Evolutionary conservation across 2,113 vertebrate genomes (phyloP), one percentile per base, ranked within the genome.

Genomic region (Strix aluco): DNA sequence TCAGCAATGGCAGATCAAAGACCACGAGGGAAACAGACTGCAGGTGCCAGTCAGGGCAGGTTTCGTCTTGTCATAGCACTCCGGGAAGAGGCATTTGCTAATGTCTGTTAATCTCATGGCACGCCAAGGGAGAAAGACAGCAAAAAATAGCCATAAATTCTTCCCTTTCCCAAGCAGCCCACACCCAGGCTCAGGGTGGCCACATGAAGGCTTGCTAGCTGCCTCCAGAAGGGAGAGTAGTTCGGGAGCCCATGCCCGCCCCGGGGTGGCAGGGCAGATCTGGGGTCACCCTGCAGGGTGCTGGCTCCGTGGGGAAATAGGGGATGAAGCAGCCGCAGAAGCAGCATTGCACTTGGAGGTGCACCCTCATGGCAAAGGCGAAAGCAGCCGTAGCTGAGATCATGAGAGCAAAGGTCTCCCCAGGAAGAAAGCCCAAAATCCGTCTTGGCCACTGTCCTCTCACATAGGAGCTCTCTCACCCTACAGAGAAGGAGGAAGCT

Each of bases 1-100:
- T 97, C 87, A 91, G 91, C 81, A 82, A 52, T 97, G 95, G 93
- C 47, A 94, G 96, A 97, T 97, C 94, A 96, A 97, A 97, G 94
- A 92, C 96, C 79, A 90, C 0, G 2, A 91, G 63, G 78, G 74
- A 96, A 95, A 42, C 73, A 95, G 85, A 38, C 79, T 78, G 81
- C 95, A 96, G 91, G 75, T 97, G 96, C 96, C 97, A 95, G 85
- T 88, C 55, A 70, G 91, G 97, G 72, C 96, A 97, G 81, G 96
- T 97, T 97, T 88, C 0, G 1, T 97, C 94, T 95, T 96, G 95
- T 96, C 58, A 27, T 55, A 71, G 74, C 34, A 25, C 74, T 94
- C 86, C 0, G 13, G 70, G 82, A 96, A 95, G 94, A 97, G 91
- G 93, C 94, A 96, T 96, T 97, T 87, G 75, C 74, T 96, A 65